A percentile compares a stretch with the other conserved stretches of the same genome.
phyloP scores from a whole-genome alignment of 2,888 invertebrate genomes.

The Vannuccia rotundouncinata region DNA sequence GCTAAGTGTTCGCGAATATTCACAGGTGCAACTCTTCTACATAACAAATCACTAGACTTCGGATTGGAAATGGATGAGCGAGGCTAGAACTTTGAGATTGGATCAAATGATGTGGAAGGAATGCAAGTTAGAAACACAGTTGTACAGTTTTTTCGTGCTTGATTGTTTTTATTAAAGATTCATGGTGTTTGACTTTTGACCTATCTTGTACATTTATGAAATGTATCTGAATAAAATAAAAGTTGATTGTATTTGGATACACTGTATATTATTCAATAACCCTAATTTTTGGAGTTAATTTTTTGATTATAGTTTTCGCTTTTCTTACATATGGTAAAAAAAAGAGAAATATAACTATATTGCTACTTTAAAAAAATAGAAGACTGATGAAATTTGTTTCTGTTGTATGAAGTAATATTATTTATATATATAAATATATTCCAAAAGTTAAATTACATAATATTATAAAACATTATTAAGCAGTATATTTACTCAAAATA shows the following conservation, averaged over 20 bases:
- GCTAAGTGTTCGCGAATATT: conserved; percentile 8
- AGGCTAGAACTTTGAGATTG: not conserved
- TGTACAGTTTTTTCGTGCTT: conserved; percentile 12
- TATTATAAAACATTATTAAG: not conserved
- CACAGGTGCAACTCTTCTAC: not conserved
- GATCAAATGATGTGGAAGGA: not conserved
- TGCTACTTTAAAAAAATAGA: not conserved
- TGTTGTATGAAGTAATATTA: not conserved
- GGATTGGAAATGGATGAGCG: not conserved
- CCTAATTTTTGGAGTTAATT: not conserved
- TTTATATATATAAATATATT: not conserved
- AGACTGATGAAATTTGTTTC: not conserved
- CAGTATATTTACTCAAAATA: not conserved
- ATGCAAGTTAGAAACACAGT: not conserved
- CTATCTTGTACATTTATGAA: not conserved
- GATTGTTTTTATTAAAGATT: not conserved
- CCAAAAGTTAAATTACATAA: not conserved
- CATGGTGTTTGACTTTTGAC: not conserved
- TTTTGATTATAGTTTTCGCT: not conserved
- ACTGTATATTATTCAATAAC: not conserved
- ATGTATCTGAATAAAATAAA: too few relatives aligned
- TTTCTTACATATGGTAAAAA: not conserved
- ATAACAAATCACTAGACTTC: not conserved
- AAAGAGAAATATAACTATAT: not conserved
- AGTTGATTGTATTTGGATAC: too few relatives aligned